Base-by-base conservation (phyloP, 1,140 invertebrate genomes). In the Eupeodes corollae region DNA sequence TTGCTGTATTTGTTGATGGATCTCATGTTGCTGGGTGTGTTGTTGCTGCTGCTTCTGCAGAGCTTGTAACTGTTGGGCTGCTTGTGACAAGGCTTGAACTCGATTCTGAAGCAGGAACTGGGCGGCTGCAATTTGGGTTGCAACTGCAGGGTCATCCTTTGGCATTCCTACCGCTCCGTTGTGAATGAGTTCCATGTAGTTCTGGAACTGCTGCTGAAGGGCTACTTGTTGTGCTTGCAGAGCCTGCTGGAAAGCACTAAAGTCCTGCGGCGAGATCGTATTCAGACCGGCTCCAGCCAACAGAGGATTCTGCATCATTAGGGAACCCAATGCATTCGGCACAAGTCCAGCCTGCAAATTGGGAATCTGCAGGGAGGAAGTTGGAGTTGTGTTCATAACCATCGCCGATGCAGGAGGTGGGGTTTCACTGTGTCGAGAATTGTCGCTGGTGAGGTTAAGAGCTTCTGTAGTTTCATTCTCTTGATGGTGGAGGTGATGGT, bases 21-120 rank as follows among this genome's bases (percentile, higher is more conserved):
- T 69, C 67, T 31, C 68, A 62, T 46, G 10, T 12, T 46, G 39
- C 15, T 55, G 72, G 67, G 58, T 73, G 51, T 71, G 67, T 54
- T 71, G 68, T 52, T 75, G 75, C 46, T 86, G 84, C 51, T 83
- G 83, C 62, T 88, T 86, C 53, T 88, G 83, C 43, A 86, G 70
- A 40, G 84, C 83, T 54, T 87, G 82, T 47, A 88, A 69, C 57
- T 87, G 86, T 66, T 89, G 86, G 1, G 85, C 84, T 41, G 86
- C 85, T 67, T 88, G 86, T 8, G 80, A 81, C 42, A 88, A 77
- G 5, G 82, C 82, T 58, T 89, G 86, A 15, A 86, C 76, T 75
- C 83, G 65, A 30, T 57, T 62, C 43, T 67, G 65, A 48, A 67
- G 56, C 14, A 67, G 49, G 51, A 67, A 63, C 54, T 67, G 65